Conservation (phyloP, 2,888 invertebrate genomes). For the Oxytorus armatus region DNA sequence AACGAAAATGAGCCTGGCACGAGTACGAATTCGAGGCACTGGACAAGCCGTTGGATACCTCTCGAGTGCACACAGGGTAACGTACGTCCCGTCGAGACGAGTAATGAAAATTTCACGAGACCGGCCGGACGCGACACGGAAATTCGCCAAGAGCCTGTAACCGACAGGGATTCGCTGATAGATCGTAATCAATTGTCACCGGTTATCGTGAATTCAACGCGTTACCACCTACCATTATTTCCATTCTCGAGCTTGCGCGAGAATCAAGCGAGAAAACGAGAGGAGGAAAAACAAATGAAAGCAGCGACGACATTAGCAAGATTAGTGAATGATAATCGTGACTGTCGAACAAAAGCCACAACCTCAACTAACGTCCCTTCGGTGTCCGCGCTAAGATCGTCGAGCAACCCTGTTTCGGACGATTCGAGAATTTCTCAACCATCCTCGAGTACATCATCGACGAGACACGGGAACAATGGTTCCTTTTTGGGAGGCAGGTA, state of each 20-base stretch:
- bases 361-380: slow-evolving; percentile 16
- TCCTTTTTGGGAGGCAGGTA: too few relatives aligned
- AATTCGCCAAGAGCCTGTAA: background rate
- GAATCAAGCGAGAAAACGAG: slow-evolving; percentile 67
- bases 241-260: slow-evolving; percentile 78
- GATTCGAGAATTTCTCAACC: background rate
- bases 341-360: background rate
- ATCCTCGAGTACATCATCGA: slow-evolving; percentile 6
- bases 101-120: slow-evolving; percentile 21
- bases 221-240: slow-evolving; percentile 77
- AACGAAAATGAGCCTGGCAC: slow-evolving; percentile 70
- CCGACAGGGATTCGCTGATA: slow-evolving; percentile 18
- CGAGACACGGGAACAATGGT: background rate
- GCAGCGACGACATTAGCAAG: background rate
- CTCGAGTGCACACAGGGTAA: slow-evolving; percentile 70
- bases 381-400: slow-evolving; percentile 5
- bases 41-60: slow-evolving; percentile 80
- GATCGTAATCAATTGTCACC: slow-evolving; percentile 75
- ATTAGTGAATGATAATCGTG: background rate
- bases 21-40: slow-evolving; percentile 71
- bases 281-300: slow-evolving; percentile 39
- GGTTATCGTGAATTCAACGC: slow-evolving; percentile 75
- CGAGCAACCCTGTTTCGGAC: background rate
- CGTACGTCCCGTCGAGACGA: slow-evolving; percentile 66
- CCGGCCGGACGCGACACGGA: background rate